Evolutionary conservation across 2,888 invertebrate genomes (phyloP), one percentile per base, ranked within the genome.

Genomic region (Cryptocephalus moraei): DNA sequence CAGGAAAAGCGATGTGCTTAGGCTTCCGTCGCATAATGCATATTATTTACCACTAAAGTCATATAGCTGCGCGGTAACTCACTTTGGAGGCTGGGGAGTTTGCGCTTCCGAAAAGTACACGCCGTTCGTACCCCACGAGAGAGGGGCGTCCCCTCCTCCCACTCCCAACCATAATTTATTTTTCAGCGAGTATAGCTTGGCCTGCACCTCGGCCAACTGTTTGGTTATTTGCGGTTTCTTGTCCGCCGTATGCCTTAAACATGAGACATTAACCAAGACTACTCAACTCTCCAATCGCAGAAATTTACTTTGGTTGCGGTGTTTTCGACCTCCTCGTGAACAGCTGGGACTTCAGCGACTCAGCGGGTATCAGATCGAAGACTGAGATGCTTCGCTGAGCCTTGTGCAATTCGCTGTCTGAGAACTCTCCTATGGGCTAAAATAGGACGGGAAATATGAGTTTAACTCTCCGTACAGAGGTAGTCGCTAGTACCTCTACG

Each of bases 151-250:
- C 10, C 59, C 70, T 59, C 73, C 76, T 8, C 63, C 65, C 32
- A 63, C 57, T 6, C 86, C 86, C 2, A 81, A 82, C 88, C 88
- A 88, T 41, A 87, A 75, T 68, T 83, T 83, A 64, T 81, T 83
- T 62, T 81, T 83, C 32, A 87, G 63, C 1, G 82, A 76, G 50
- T 75, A 75, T 8, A 87, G 66, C 64, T 83, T 84, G 8, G 84
- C 77, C 68, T 84, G 82, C 40, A 83, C 73, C 60, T 83, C 81
- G 42, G 76, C 68, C 32, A 78, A 70, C 60, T 80, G 78, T 47
- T 65, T 64, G 49, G 48, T 62, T 43, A 61, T 56, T 47, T 51
- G 57, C 44, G 44, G 69, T 63, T 57, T 77, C 73, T 52, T 60
- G 22, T 61, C 62, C 1, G 47, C 32, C n/a, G 49, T 34, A 32